These are phyloP conservation scores for Podarcis muralis DNA, from an alignment of 2,113 vertebrate genomes.

Conservation along the genomic window DNA sequence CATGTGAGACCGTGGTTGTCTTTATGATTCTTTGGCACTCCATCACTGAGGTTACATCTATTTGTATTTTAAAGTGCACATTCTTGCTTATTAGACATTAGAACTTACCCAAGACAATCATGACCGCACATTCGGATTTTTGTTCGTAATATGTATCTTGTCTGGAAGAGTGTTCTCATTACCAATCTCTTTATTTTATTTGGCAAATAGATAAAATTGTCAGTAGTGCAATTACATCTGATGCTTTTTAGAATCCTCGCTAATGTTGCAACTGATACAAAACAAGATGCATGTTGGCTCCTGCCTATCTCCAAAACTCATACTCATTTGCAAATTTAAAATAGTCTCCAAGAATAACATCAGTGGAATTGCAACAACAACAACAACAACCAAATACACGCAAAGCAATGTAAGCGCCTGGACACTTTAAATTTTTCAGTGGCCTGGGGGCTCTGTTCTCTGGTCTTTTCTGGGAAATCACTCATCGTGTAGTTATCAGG, in stretches of 20 bases:
- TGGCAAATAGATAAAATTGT: slow-evolving; percentile 48
- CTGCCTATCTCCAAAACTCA: slow-evolving; percentile 11
- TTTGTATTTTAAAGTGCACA: slow-evolving; percentile 43
- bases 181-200: slow-evolving; percentile 38
- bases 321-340: slow-evolving; percentile 57
- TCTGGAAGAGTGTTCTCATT: slow-evolving; percentile 53
- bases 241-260: slow-evolving; percentile 51
- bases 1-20: neutral
- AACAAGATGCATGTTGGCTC: slow-evolving; percentile 49
- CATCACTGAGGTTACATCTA: slow-evolving; percentile 15
- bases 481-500: slow-evolving; percentile 76
- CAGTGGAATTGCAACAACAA: slow-evolving; percentile 53
- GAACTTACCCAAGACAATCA: slow-evolving; percentile 46
- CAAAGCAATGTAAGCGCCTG: slow-evolving; percentile 70
- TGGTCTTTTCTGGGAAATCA: slow-evolving; percentile 80
- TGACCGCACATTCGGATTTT: slow-evolving; percentile 40
- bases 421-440: slow-evolving; percentile 75
- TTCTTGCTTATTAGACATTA: slow-evolving; percentile 50
- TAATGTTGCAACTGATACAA: slow-evolving; percentile 60
- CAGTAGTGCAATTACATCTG: slow-evolving; percentile 41
- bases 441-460: slow-evolving; percentile 75
- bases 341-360: slow-evolving; percentile 55
- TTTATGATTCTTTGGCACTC: neutral
- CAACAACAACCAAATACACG: slow-evolving; percentile 71
- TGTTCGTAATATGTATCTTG: slow-evolving; percentile 54